Evolutionary conservation across 2,113 vertebrate genomes (phyloP), one percentile per base, ranked within the genome.

Genomic region (Sinocyclocheilus anshuiensis): DNA sequence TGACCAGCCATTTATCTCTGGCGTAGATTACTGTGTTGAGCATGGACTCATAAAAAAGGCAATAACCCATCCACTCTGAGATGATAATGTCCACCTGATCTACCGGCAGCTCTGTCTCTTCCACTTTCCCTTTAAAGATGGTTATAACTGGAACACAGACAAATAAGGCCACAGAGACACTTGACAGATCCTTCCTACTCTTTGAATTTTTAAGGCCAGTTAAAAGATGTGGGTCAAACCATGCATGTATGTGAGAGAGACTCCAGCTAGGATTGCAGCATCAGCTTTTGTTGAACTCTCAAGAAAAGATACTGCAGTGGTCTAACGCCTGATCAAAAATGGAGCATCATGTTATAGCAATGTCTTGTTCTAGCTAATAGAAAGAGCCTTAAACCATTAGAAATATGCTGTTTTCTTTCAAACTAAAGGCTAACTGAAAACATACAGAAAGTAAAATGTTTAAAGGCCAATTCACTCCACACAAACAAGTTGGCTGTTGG

Each of bases 41-140:
- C 98, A 99, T 99, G 55, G 98, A 99, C 89, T 99, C 98, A 72
- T 99, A 99, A 95, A 99, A 99, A 63, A 99, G 96, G 78, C 97
- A 97, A 93, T 99, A 99, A 86, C 98, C 98, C 98, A 99, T 99
- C 98, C 98, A 99, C 92, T 99, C 98, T 6, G 97, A 99, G 94
- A 99, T 97, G 88, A 99, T 99, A 92, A 99, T 98, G 93, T 99
- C 97, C 59, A 99, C 98, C 90, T 98, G 94, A 81, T 99, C 98
- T 89, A 98, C 96, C 0, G 98, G 98, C 88, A 99, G 94, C 90
- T 99, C 98, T 90, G 97, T 97, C 94, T 99, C 98, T 92, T 99
- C 98, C 91, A 99, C 98, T 92, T 99, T 99, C 55, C 97, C 98
- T 89, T 96, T 98, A 93, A 98, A 98, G 93, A 99, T 98, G 94